Evolutionary conservation across 2,888 invertebrate genomes (phyloP).

Genomic region (Orchestes rusci): DNA sequence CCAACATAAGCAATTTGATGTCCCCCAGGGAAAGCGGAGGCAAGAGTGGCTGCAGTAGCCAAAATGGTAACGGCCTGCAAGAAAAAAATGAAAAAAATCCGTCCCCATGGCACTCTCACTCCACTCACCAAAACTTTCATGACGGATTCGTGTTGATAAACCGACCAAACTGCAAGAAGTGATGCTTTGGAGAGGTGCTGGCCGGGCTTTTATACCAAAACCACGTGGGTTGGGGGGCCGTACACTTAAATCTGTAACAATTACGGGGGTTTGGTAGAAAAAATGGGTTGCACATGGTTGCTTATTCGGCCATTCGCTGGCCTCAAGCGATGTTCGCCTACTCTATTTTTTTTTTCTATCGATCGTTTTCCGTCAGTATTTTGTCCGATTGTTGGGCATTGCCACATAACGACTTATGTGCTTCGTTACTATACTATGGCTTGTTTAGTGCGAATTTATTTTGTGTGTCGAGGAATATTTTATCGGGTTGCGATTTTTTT

Average conservation of each 20-base stretch:
- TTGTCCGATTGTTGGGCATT: no score
- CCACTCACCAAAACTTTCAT: constrained; percentile 25
- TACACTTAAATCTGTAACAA: constrained; percentile 1
- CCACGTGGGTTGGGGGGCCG: constrained; percentile 6
- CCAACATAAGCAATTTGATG: constrained; percentile 1
- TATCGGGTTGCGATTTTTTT: no score
- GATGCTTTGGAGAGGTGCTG: constrained; percentile 23
- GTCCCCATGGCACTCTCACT: neutral
- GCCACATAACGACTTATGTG: no score
- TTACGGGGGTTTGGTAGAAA: constrained; percentile 20
- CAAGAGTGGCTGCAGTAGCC: constrained; percentile 23
- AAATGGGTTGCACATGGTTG: constrained; percentile 20
- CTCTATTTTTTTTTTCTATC: constrained; percentile 15
- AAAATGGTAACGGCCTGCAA: constrained; percentile 22
- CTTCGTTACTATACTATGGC: no score
- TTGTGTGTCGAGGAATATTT: no score
- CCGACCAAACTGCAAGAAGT: constrained; percentile 27
- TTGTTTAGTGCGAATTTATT: no score
- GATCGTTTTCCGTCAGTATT: no score
- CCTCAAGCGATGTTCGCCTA: constrained; percentile 20
- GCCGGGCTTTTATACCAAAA: constrained; percentile 21
- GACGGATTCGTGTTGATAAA: constrained; percentile 18
- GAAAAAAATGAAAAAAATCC: constrained; percentile 1
- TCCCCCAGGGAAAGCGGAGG: constrained; percentile 19
- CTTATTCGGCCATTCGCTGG: constrained; percentile 6